Evolutionary conservation across 23 tunicate genomes (phyloP), one percentile per base, ranked within the genome.

Genomic region (Oikopleura vanhoeffeni): DNA sequence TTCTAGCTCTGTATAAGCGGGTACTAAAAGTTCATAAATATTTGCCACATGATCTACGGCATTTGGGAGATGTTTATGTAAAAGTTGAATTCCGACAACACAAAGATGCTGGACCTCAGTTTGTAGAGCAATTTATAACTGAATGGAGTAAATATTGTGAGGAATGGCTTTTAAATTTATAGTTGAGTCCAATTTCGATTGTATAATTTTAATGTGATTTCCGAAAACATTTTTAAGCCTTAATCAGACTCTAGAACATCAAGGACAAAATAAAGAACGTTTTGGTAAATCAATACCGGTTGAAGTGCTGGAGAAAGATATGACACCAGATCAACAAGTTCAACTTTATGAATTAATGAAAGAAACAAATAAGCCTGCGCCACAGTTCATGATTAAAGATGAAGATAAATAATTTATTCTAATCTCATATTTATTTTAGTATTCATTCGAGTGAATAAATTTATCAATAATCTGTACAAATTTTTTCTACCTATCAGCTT

Each of bases 291-390:
- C 83, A 85, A 28, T 95, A 2, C 30, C 87, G 0, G 76, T 40
- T 8, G 87, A 90, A 41, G 30, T 39, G 1, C 41, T 95, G 67
- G 89, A 90, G 39, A 39, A 76, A 34, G 67, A 85, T 24, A 84
- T 95, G 0, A 83, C 95, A 41, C 87, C 85, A 41, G 99, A 89
- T 39, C 99, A 95, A 71, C 40, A 88, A 76, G 64, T 95, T 0
- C 99, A 95, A 76, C 84, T 95, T 84, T 67, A 86, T 84, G 99
- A 95, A 88, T 87, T 95, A 83, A 91, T 87, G 90, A 90, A 90
- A 76, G 96, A 90, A 84, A 87, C 97, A 3, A 84, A 87, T 34
- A 91, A 91, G 76, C 87, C 86, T 4, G 86, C 76, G 41, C 67
- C 83, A 40, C 96, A 91, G 67, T 91, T 91, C 77, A 86, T 84